These are phyloP conservation scores for Cyclargus thomasi DNA, from an alignment of 1,140 invertebrate genomes.

Conservation along the genomic window DNA sequence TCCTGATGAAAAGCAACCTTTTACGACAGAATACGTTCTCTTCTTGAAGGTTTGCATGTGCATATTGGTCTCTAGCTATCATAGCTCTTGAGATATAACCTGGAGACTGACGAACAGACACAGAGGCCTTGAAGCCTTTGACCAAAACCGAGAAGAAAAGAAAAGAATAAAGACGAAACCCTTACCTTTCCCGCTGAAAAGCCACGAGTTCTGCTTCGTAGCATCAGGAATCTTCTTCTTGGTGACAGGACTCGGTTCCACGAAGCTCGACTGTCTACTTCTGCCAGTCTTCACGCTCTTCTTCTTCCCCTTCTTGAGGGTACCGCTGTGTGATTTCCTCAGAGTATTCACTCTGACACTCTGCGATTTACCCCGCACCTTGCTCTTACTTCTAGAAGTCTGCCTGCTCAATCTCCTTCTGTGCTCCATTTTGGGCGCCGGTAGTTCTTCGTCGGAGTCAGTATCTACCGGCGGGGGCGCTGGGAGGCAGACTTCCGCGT, in stretches of 20 bases:
- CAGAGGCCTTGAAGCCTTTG: no score
- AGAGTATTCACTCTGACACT: slow-evolving; percentile 61
- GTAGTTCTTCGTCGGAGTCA: slow-evolving; percentile 62
- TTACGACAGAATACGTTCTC: no score
- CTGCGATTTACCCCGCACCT: slow-evolving; percentile 63
- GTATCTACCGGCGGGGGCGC: slow-evolving; percentile 48
- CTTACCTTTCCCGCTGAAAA: slow-evolving; percentile 57
- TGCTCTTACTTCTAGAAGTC: slow-evolving; percentile 67
- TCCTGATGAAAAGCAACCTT: no score
- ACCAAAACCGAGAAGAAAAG: no score
- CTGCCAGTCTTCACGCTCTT: slow-evolving; percentile 50
- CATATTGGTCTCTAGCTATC: no score
- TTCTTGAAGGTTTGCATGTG: no score
- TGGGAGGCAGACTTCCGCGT: slow-evolving; percentile 35
- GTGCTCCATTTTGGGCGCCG: slow-evolving; percentile 55
- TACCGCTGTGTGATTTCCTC: slow-evolving; percentile 63
- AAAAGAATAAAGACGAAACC: neutral
- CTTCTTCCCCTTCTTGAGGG: slow-evolving; percentile 63
- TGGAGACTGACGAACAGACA: no score
- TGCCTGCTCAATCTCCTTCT: slow-evolving; percentile 61
- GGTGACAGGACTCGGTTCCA: slow-evolving; percentile 50
- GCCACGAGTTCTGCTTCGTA: slow-evolving; percentile 62
- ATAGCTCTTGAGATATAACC: no score
- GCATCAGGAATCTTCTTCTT: slow-evolving; percentile 55
- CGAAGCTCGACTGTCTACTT: slow-evolving; percentile 59